A percentile compares a stretch with the other conserved stretches of the same genome.
Conservation (phyloP, 2,888 invertebrate genomes). For the Lucinisca nassula region DNA sequence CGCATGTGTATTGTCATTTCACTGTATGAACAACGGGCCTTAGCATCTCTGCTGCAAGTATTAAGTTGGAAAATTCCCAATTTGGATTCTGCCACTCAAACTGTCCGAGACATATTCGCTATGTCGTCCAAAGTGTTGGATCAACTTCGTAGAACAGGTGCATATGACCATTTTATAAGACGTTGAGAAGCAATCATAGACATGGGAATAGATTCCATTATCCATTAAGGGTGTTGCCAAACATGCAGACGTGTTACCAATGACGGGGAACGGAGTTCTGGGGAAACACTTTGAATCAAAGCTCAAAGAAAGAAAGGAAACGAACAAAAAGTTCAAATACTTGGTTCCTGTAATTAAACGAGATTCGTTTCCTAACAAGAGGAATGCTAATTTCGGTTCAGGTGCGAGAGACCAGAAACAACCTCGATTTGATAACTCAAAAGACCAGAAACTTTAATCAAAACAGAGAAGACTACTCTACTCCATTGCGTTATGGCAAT, state of each 20-base stretch:
- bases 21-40: conserved; percentile 38
- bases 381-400: too few species aligned
- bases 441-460: too few species aligned
- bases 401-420: too few species aligned
- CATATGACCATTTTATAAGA: conserved; percentile 51
- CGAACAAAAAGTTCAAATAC: neutral
- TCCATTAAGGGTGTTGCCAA: conserved; percentile 25
- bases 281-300: conserved; percentile 30
- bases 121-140: conserved; percentile 53
- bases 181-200: conserved; percentile 48
- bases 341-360: too few species aligned
- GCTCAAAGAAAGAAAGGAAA: conserved; percentile 45
- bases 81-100: conserved; percentile 26
- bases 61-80: conserved; percentile 26
- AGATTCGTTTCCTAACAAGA: too few species aligned
- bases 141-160: conserved; percentile 52
- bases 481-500: too few species aligned
- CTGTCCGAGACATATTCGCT: conserved; percentile 46
- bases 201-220: conserved; percentile 21
- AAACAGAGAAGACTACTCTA: too few species aligned
- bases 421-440: too few species aligned
- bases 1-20: conserved; percentile 2
- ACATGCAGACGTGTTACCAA: conserved; percentile 37
- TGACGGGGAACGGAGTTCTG: conserved; percentile 41
- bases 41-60: conserved; percentile 31